Evolutionary conservation across 2,888 invertebrate species (phyloP), one percentile per base, ranked within the genome.

Genomic region (Mythimna lalbum): DNA sequence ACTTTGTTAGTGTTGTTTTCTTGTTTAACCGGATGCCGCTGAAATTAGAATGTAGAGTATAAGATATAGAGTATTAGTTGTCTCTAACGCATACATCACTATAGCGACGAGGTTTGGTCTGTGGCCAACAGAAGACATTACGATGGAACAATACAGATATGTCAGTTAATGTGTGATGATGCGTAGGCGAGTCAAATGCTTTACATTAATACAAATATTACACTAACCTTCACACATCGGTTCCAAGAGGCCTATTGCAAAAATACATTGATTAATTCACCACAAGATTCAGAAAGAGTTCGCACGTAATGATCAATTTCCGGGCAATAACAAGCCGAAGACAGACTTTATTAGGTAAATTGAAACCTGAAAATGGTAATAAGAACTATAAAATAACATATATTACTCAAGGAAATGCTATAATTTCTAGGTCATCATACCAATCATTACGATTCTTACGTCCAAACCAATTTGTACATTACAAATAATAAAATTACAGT

Each of bases 401-500:
- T 62, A 78, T 75, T 79, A 74, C 75, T 19, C 39, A 69, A 76
- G 53, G 59, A 21, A 75, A 55, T 39, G 4, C 61, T 49, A 60
- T 39, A 61, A 68, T 68, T 76, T 72, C 59, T 65, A 65, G 72
- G 76, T 65, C 76, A 74, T 49, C 27, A 43, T 31, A 1, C 4
- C 57, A 59, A 68, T 72, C 62, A 63, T 55, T 68, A 63, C 43
- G 47, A 64, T 31, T 55, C 31, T 39, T 49, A 55, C 52, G 66
- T 55, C 53, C 23, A 12, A 50, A 70, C 70, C 70, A 70, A 78
- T 78, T 78, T 69, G 2, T 67, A 62, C 53, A 63, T 78, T 78
- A 79, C 52, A 66, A 66, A 75, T 69, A 74, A 65, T 27, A 21
- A 50, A 63, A 69, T 56, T 52, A 78, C 47, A 67, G 21, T 67